Base-by-base conservation (phyloP, 2,797 vertebrate genomes). In the Melanotaenia boesemani region DNA sequence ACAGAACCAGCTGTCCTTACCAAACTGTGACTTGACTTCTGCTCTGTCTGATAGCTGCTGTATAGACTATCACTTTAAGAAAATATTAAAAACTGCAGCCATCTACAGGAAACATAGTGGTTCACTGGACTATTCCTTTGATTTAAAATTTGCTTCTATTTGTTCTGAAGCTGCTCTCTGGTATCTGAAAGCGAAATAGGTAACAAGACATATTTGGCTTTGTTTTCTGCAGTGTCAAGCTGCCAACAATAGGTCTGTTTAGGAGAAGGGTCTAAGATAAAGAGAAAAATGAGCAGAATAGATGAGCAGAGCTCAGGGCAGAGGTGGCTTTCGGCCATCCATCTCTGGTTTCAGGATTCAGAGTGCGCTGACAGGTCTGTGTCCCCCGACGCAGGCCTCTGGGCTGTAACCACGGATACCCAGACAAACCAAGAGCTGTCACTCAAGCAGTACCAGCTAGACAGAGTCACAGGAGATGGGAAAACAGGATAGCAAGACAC, bases 371-470 rank as follows among this genome's bases (percentile, higher is more conserved):
- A 93, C 92, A 90, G 90, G 82, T 86, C 90, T 61, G 68, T 61
- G 86, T 90, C 91, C 88, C 89, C 73, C 44, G 41, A 86, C 74
- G 32, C 79, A 75, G 88, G 86, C 86, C 91, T 88, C 85, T 80
- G 83, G 86, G 88, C 90, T 73, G 88, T 92, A 89, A 91, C 91
- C 91, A 92, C 83, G 82, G 89, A 90, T 89, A 93, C 87, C 79
- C 87, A 91, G 87, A 88, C 84, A 83, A 89, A 93, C 89, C 84
- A 80, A 82, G 90, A 91, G 86, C 91, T 80, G 91, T 92, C 93
- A 91, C 73, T 93, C 93, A 93, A 83, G 61, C 69, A 20, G 54
- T 67, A 76, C 68, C 76, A 76, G 85, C 87, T 65, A 81, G 77
- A 87, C 67, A 36, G 65, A 88, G 89, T 88, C 86, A 88, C 80